Conservation (phyloP, 2,797 vertebrate species). For the Spinibarbus caldwelli region DNA sequence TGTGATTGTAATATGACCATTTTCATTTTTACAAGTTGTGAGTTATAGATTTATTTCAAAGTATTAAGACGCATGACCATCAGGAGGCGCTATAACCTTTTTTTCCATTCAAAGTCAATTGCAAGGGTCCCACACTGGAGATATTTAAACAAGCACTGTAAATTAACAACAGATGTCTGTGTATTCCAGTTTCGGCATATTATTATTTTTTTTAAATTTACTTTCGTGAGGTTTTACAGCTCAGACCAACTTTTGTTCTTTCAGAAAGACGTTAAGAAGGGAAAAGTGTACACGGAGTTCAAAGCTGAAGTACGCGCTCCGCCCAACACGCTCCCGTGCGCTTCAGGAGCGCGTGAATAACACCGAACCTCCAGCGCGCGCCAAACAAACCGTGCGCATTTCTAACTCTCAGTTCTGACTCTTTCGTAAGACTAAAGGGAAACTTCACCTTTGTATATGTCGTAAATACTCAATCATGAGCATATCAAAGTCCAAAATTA, state of each 20-base stretch:
- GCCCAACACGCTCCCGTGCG: neutral
- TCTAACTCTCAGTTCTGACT: neutral
- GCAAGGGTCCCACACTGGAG: neutral
- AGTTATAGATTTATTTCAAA: neutral
- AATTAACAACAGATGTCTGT: neutral
- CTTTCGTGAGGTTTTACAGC: neutral
- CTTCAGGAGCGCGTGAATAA: neutral
- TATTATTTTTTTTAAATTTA: neutral
- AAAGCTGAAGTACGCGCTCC: neutral
- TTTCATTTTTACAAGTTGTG: neutral
- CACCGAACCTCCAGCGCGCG: neutral
- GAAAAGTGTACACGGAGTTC: neutral
- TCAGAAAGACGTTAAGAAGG: neutral
- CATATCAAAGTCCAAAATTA: constrained; percentile 39
- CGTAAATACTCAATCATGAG: constrained; percentile 37
- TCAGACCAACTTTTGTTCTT: neutral
- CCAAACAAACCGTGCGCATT: neutral
- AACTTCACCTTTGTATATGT: neutral
- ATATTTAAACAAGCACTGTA: neutral
- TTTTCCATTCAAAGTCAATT: neutral
- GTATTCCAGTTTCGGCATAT: neutral
- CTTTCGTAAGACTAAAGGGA: neutral
- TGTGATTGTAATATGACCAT: neutral
- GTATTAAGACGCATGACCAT: neutral
- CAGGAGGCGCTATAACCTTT: neutral